Conservation (phyloP, 2,888 invertebrate genomes). For the Chesias legatella region DNA sequence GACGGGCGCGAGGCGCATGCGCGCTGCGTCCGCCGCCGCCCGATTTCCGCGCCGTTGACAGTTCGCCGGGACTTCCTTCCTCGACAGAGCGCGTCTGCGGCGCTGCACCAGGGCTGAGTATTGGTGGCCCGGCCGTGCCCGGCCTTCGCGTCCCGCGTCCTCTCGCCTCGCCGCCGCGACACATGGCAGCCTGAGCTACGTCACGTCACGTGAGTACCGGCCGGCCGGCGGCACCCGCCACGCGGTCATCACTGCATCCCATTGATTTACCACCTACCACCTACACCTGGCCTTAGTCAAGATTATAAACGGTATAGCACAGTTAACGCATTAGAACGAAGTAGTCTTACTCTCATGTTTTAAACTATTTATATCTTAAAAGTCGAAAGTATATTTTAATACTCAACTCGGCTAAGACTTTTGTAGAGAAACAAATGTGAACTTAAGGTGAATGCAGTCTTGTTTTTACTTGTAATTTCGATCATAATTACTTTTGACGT, state of each 20-base stretch:
- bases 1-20: slow-evolving; percentile 80
- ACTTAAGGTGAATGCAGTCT: too few relatives aligned
- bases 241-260: slow-evolving; percentile 8
- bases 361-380: too few relatives aligned
- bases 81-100: slow-evolving; percentile 72
- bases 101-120: slow-evolving; percentile 48
- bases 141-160: slow-evolving; percentile 33
- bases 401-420: too few relatives aligned
- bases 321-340: too few relatives aligned
- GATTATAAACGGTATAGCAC: neutral
- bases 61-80: slow-evolving; percentile 80
- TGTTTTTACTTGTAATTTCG: too few relatives aligned
- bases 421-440: too few relatives aligned
- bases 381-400: too few relatives aligned
- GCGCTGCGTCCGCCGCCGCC: slow-evolving; percentile 69
- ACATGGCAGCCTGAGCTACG: slow-evolving; percentile 63
- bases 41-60: slow-evolving; percentile 83
- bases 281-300: neutral
- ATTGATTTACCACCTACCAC: slow-evolving; percentile 2
- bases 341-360: too few relatives aligned
- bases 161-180: slow-evolving; percentile 37
- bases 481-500: too few relatives aligned
- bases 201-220: slow-evolving; percentile 42
- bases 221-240: slow-evolving; percentile 20
- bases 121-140: slow-evolving; percentile 30